Evolutionary conservation across 2,888 invertebrate species (phyloP).

Genomic region (Nematopogon swammerdamellus): DNA sequence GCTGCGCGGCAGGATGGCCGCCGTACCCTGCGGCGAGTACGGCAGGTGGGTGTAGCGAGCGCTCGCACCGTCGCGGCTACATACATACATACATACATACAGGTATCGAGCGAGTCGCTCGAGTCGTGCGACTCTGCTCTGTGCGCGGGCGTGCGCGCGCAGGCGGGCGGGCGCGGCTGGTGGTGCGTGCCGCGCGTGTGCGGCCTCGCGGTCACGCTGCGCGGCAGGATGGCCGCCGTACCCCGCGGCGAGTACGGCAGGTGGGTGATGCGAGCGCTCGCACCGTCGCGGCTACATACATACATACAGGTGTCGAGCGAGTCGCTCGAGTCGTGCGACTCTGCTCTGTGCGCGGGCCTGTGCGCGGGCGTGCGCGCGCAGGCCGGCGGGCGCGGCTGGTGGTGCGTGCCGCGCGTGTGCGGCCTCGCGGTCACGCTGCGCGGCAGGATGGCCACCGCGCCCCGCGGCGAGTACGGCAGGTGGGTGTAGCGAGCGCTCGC

Average conservation of each 20-base stretch:
- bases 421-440: slow-evolving; percentile 19
- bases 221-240: background rate
- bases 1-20: slow-evolving; percentile 8
- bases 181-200: slow-evolving; percentile 20
- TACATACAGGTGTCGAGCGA: slow-evolving; percentile 5
- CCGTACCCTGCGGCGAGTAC: background rate
- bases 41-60: background rate
- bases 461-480: background rate
- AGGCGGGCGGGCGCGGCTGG: slow-evolving; percentile 14
- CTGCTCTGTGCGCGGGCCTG: too few relatives aligned
- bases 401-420: slow-evolving; percentile 19
- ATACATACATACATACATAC: too few relatives aligned
- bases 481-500: too few relatives aligned
- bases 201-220: slow-evolving; percentile 19
- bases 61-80: too few relatives aligned
- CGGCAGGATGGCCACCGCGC: background rate
- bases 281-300: too few relatives aligned
- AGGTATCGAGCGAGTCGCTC: slow-evolving; percentile 18
- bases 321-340: slow-evolving; percentile 19
- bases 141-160: slow-evolving; percentile 15
- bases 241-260: background rate
- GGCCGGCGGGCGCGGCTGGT: slow-evolving; percentile 15
- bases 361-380: slow-evolving; percentile 8
- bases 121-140: slow-evolving; percentile 21
- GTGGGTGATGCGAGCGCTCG: too few relatives aligned